Conservation (phyloP, 1,140 invertebrate species). For the Aradophagus sp. region DNA sequence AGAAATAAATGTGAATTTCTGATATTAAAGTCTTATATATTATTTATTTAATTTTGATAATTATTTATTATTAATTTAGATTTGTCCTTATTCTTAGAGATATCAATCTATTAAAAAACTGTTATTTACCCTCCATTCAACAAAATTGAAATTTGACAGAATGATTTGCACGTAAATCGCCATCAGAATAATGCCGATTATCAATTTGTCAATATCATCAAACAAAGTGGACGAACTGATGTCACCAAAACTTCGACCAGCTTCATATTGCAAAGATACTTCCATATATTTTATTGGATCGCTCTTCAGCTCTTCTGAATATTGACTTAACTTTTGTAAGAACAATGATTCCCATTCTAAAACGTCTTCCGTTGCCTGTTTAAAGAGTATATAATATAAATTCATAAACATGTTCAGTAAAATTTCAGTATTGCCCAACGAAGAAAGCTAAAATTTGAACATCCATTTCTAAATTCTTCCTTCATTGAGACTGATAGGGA, state of each 20-base stretch:
- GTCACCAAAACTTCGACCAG: conserved; percentile 84
- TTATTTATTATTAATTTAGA: neutral
- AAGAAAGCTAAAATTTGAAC: too few relatives aligned
- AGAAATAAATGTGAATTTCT: too few relatives aligned
- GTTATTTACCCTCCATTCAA: conserved; percentile 80
- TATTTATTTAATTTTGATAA: too few relatives aligned
- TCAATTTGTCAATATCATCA: conserved; percentile 82
- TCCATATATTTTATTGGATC: conserved; percentile 55
- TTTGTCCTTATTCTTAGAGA: too few relatives aligned
- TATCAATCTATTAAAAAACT: too few relatives aligned
- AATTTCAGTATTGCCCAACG: conserved; percentile 8
- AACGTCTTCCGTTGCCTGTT: conserved; percentile 77
- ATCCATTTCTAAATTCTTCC: too few relatives aligned
- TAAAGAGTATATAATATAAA: conserved; percentile 24
- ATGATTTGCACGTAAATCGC: conserved; percentile 83
- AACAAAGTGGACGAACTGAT: conserved; percentile 81
- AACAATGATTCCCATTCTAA: conserved; percentile 81
- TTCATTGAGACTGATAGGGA: conserved; percentile 21
- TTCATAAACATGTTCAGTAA: too few relatives aligned
- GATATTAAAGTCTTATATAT: too few relatives aligned
- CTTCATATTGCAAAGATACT: conserved; percentile 77
- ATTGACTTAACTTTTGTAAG: conserved; percentile 74
- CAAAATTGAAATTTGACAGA: conserved; percentile 83
- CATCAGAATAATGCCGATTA: conserved; percentile 81
- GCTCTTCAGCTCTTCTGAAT: conserved; percentile 52